Base-by-base conservation (phyloP, 2,888 invertebrate species). In the Trachelus tabidus region DNA sequence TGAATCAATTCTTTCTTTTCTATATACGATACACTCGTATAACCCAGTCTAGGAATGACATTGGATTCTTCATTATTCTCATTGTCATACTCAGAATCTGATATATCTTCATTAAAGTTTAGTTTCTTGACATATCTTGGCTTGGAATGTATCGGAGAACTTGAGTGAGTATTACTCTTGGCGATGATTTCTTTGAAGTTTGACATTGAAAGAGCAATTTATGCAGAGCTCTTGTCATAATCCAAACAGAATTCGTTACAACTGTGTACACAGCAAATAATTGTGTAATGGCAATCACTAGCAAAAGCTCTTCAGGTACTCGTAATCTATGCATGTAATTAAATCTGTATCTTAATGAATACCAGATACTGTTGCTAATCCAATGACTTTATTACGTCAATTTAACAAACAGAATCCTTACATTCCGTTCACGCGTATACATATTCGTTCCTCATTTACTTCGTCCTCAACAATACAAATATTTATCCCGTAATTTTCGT, bases 1-100 rank as follows among this genome's bases (percentile, higher is more conserved):
- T 81, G 78, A 4, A 88, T 83, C 73, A 82, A 85, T 37, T 87
- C 85, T 1, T 9, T 37, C 34, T 83, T 88, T 6, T 80, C 79
- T 2, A 78, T 56, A 12, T 73, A 37, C 12, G 69, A 9, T 56
- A 56, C 23, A 56, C 23, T 56, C 23, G 23, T 56, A 23, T 23
- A 56, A 56, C 9, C 56, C 23, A 23, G 23, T 15, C 23, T 56
- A 56, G 56, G 2, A 56, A 56, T 56, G 6, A 23, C 56, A 56
- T 56, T 56, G 9, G 23, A 56, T 56, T 23, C 56, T 56, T 23
- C 23, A 56, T 23, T 23, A 56, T 23, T 56, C 56, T 56, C 23
- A 23, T 56, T 23, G 56, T 23, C 56, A 9, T 56, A 56, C 56
- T 23, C 56, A 56, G 56, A 56, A 23, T 56, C 56, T 23, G 23